These are phyloP conservation scores for Malurus splendens DNA, from an alignment of 2,797 vertebrate genomes.

Conservation along the genomic window DNA sequence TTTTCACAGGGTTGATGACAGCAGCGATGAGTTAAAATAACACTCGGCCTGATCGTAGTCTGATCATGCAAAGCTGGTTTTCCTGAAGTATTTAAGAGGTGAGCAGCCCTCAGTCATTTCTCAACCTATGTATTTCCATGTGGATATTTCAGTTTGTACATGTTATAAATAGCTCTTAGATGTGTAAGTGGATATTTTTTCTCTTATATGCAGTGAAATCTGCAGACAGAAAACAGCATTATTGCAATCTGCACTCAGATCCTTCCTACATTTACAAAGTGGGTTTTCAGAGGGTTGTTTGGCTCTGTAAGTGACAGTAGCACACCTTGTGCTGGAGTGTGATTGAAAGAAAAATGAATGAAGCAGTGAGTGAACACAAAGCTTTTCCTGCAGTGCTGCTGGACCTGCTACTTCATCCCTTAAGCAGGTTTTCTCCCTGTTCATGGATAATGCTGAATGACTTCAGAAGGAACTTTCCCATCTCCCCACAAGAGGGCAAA, in stretches of 20 bases:
- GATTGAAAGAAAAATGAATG: neutral
- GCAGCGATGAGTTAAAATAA: neutral
- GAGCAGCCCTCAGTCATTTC: neutral
- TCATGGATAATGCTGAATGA: neutral
- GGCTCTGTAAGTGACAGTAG: neutral
- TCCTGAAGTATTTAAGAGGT: neutral
- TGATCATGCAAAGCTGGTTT: neutral
- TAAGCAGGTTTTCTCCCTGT: fast-evolving
- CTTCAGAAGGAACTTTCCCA: neutral
- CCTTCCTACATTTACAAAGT: neutral
- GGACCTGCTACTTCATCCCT: neutral
- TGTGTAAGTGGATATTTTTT: neutral
- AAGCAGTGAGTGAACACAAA: neutral
- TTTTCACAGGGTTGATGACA: neutral
- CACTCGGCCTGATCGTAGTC: neutral
- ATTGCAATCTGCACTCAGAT: neutral
- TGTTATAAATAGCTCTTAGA: neutral
- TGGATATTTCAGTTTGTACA: neutral
- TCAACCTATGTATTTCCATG: neutral
- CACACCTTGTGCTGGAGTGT: neutral
- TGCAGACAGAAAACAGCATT: neutral
- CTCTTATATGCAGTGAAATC: neutral
- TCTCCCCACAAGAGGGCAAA: conserved; percentile 2
- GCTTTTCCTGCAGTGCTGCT: neutral
- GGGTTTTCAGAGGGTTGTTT: neutral